Base-by-base conservation (phyloP, 1,140 invertebrate genomes). In the Macrobrachium rosenbergii region DNA sequence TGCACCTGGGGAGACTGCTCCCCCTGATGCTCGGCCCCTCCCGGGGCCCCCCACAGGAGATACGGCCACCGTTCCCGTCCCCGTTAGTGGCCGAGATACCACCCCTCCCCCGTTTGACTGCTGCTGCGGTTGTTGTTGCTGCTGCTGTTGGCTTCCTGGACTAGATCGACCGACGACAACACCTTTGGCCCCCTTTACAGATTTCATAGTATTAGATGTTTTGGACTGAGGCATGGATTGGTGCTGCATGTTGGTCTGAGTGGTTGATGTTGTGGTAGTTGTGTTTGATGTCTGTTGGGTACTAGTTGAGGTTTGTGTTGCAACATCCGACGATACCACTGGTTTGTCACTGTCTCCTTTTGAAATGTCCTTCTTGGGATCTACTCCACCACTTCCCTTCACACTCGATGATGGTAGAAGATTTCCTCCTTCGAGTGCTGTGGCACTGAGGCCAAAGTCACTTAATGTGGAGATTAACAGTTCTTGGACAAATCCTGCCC, bases 1-100 rank as follows among this genome's bases (percentile, higher is more conserved):
- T 75, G 92, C 91, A 45, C 87, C 90, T 21, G 90, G 84, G 60
- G 88, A 87, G 58, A 83, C 88, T 77, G 73, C 78, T 60, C 79
- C 87, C 83, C 82, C 89, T 64, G 67, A 62, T 28, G 83, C 87
- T 80, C 83, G 58, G 59, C 87, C 87, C 87, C 82, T 63, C 72
- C 87, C 82, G 23, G 87, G 83, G 21, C 89, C 89, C 83, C 89
- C 87, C 69, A 82, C 87, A 67, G 80, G 83, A 52, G 83, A 83
- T 28, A 77, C 85, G 62, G 72, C 88, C 81, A 88, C 88, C 59
- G 73, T 87, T 77, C 86, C 86, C 60, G 72, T 82, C 81, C 86
- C 86, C 43, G 86, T 88, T 19, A 88, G 64, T 81, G 86, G 86
- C 79, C 86, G 86, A 63, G 88, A 86, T 64, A 87, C 87, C 64